Conservation (phyloP, 2,888 invertebrate species). For the Thysanoteuthis rhombus region DNA sequence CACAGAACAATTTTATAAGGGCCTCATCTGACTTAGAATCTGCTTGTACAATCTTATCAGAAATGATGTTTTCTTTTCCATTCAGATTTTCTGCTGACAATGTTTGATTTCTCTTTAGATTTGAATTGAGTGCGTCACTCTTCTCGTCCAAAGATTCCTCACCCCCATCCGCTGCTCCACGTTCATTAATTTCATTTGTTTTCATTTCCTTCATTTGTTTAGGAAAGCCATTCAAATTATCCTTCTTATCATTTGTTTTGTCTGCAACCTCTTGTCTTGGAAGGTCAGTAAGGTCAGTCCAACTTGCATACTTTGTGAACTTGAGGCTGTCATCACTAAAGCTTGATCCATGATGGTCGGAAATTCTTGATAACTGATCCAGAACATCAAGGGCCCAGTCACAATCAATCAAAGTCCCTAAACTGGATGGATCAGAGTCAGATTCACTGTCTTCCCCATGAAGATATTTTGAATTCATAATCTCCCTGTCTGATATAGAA, state of each 20-base stretch:
- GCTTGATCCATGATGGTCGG: background rate
- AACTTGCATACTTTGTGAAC: background rate
- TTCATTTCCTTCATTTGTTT: background rate
- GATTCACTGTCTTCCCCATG: background rate
- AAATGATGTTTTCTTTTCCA: background rate
- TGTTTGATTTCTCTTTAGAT: background rate
- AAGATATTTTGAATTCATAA: background rate
- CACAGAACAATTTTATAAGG: background rate
- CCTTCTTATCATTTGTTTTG: background rate
- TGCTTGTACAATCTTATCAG: background rate
- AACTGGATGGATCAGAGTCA: background rate
- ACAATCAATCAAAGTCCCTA: background rate
- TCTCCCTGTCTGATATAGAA: background rate
- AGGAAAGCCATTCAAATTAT: background rate
- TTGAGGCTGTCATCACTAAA: background rate
- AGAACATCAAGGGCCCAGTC: constrained; percentile 30
- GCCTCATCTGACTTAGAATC: background rate
- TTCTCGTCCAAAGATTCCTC: background rate
- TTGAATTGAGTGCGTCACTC: background rate
- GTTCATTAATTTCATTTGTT: background rate
- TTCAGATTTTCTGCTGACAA: background rate
- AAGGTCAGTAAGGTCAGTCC: background rate
- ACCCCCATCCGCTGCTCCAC: background rate
- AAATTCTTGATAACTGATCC: constrained; percentile 1
- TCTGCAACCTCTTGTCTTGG: background rate